phyloP scores from a whole-genome alignment of 1,140 invertebrate genomes.

The Halesus radiatus region DNA sequence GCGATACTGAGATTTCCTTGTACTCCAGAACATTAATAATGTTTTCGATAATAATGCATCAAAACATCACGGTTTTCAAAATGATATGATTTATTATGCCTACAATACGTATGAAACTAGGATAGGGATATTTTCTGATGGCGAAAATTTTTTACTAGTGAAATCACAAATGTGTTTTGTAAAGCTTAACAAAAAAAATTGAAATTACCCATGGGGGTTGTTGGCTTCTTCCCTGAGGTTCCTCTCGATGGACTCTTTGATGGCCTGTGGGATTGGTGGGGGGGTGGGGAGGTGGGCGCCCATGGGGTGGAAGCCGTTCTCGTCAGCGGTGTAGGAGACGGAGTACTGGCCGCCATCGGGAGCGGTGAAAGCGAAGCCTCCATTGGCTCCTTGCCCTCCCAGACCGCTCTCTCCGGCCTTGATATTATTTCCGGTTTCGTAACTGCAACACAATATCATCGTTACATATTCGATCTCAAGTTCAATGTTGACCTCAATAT shows the following conservation, averaged over 20 bases:
- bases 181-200: no score
- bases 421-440: constrained; percentile 70
- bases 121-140: no score
- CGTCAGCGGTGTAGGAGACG: constrained; percentile 83
- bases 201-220: constrained; percentile 10
- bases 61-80: no score
- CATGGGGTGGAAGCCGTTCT: constrained; percentile 82
- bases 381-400: constrained; percentile 74
- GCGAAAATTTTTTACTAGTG: no score
- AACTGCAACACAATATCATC: constrained; percentile 60
- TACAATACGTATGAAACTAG: no score
- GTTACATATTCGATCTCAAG: no score
- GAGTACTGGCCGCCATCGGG: constrained; percentile 79
- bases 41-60: no score
- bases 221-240: constrained; percentile 44
- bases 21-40: no score
- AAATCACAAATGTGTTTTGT: no score
- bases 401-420: constrained; percentile 54
- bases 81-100: no score
- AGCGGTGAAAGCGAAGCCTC: constrained; percentile 81
- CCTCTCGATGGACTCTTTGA: constrained; percentile 64
- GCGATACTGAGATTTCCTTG: no score
- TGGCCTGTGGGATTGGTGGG: constrained; percentile 78
- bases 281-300: constrained; percentile 84
- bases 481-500: no score